A percentile compares a stretch with the other conserved stretches of the same genome.
These are phyloP conservation scores for Phasianus colchicus DNA, from an alignment of 2,113 vertebrate genomes.

Conservation along the genomic window DNA sequence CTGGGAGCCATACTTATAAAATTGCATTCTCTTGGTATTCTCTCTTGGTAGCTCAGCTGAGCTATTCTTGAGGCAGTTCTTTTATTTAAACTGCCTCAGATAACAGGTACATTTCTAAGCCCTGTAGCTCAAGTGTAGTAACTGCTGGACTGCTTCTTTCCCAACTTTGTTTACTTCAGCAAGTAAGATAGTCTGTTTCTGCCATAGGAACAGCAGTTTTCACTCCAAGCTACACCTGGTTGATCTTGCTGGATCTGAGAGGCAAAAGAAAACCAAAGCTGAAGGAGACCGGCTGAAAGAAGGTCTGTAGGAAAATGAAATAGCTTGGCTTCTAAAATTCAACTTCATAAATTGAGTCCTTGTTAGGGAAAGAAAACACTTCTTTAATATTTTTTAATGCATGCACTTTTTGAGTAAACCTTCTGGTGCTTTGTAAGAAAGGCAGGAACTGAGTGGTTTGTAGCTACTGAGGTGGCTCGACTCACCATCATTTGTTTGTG, in stretches of 20 bases:
- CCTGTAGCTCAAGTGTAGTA: neutral
- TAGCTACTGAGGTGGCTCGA: neutral
- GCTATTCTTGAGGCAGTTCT: neutral
- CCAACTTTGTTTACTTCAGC: neutral
- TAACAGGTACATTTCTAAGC: neutral
- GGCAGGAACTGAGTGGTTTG: neutral
- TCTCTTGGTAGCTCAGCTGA: neutral
- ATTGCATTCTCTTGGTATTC: neutral
- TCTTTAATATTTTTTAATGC: neutral
- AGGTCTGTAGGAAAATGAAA: constrained; percentile 76
- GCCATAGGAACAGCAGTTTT: constrained; percentile 72
- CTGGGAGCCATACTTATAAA: neutral
- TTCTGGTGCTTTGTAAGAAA: neutral
- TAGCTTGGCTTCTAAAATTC: neutral
- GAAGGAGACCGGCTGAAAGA: constrained; percentile 96
- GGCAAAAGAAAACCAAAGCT: constrained; percentile 97
- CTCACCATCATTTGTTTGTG: neutral
- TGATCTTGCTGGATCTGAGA: constrained; percentile 96
- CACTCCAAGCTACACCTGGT: constrained; percentile 94
- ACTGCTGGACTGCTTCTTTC: neutral
- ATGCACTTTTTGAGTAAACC: neutral
- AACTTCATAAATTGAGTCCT: neutral
- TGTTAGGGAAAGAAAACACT: neutral
- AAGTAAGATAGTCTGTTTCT: neutral
- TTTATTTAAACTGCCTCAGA: neutral